These are phyloP conservation scores for Tuta absoluta DNA, from an alignment of 2,888 invertebrate genomes.

Conservation along the genomic window DNA sequence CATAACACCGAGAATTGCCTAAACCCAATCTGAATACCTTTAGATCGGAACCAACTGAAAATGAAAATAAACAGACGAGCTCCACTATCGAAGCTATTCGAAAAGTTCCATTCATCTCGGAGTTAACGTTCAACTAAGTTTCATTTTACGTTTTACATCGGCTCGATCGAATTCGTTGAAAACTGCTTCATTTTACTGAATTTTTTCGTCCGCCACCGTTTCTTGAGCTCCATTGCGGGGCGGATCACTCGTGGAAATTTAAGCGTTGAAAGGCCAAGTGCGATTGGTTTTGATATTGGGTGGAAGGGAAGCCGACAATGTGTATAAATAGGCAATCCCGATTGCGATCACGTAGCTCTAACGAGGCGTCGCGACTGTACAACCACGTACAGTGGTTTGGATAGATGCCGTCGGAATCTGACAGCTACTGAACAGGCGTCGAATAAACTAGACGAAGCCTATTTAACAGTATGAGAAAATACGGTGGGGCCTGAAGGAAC, in stretches of 20 bases:
- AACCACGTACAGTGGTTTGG: conserved; percentile 37
- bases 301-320: conserved; percentile 66
- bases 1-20: conserved; percentile 24
- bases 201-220: conserved; percentile 51
- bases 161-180: conserved; percentile 60
- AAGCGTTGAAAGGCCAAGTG: conserved; percentile 45
- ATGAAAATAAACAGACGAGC: conserved; percentile 48
- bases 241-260: conserved; percentile 28
- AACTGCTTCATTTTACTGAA: conserved; percentile 55
- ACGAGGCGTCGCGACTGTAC: conserved; percentile 73
- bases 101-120: conserved; percentile 65
- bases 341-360: conserved; percentile 77
- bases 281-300: conserved; percentile 48
- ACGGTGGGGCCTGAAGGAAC: conserved; percentile 1
- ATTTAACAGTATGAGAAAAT: conserved; percentile 17
- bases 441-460: conserved; percentile 19
- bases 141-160: conserved; percentile 55
- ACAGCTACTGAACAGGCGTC: conserved; percentile 34
- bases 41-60: conserved; percentile 41
- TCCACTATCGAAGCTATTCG: conserved; percentile 55
- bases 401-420: conserved; percentile 68
- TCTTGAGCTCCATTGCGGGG: conserved; percentile 31
- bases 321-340: conserved; percentile 76
- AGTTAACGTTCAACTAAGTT: conserved; percentile 67
- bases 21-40: conserved; percentile 38